A percentile compares a stretch with the other conserved stretches of the same genome.
Conservation (phyloP, 2,888 invertebrate species). For the Brachynemurus nebulosus region DNA sequence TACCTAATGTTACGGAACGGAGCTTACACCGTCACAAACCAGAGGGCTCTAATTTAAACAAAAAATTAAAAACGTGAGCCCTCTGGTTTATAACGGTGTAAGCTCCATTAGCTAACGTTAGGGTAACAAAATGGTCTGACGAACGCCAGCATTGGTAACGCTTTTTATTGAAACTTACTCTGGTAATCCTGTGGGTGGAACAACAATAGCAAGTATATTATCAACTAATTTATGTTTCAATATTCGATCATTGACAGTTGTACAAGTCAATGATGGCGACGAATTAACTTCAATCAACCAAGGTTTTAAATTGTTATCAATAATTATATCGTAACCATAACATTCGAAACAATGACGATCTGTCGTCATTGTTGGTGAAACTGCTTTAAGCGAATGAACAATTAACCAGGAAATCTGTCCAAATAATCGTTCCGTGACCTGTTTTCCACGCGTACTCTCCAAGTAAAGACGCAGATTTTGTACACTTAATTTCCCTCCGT, state of each 20-base stretch:
- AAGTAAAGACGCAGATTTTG: constrained; percentile 80
- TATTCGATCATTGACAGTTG: constrained; percentile 86
- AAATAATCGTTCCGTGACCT: constrained; percentile 77
- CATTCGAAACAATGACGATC: constrained; percentile 88
- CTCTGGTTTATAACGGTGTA: no score
- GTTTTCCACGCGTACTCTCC: constrained; percentile 80
- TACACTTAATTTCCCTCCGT: constrained; percentile 90
- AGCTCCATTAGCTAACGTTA: no score
- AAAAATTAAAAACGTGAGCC: no score
- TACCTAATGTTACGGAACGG: no score
- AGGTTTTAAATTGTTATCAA: constrained; percentile 85
- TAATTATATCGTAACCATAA: constrained; percentile 93
- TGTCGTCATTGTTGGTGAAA: constrained; percentile 83
- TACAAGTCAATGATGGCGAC: constrained; percentile 86
- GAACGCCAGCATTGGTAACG: no score
- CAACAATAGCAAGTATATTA: constrained; percentile 78
- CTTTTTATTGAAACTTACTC: constrained; percentile 58
- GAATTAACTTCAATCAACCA: constrained; percentile 94
- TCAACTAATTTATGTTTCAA: constrained; percentile 88
- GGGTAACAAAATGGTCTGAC: no score
- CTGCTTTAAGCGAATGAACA: constrained; percentile 85
- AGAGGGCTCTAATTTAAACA: no score
- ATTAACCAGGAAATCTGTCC: constrained; percentile 81
- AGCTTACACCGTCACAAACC: no score
- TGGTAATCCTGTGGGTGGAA: constrained; percentile 78